These are phyloP conservation scores for Ellobius talpinus DNA, from an alignment of 2,113 vertebrate species.

Conservation along the genomic window DNA sequence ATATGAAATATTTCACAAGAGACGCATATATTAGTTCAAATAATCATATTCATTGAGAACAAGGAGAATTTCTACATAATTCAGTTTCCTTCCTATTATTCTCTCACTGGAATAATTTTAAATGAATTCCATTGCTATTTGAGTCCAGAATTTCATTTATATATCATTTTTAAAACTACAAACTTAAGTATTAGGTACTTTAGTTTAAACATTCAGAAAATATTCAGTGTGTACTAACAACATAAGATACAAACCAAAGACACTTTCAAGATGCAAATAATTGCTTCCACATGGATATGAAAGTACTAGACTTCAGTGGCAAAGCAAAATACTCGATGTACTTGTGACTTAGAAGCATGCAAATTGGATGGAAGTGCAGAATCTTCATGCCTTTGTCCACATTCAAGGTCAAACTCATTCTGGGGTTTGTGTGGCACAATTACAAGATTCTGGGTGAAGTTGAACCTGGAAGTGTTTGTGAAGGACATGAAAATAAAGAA, in stretches of 20 bases:
- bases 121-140: conserved; percentile 50
- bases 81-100: conserved; percentile 44
- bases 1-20: conserved; percentile 50
- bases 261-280: conserved; percentile 43
- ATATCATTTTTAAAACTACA: conserved; percentile 34
- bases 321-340: conserved; percentile 18
- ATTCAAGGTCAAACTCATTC: conserved; percentile 28
- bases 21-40: conserved; percentile 57
- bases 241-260: conserved; percentile 52
- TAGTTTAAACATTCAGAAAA: conserved; percentile 36
- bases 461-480: neutral
- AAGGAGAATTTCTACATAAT: conserved; percentile 50
- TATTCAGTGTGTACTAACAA: neutral
- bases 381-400: conserved; percentile 15
- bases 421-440: neutral
- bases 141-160: conserved; percentile 33
- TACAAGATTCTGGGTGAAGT: neutral
- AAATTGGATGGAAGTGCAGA: conserved; percentile 18
- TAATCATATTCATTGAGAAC: conserved; percentile 33
- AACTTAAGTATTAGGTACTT: neutral
- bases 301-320: conserved; percentile 29
- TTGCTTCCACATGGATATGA: neutral
- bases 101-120: conserved; percentile 48
- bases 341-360: conserved; percentile 32
- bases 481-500: neutral